A percentile compares a stretch with the other conserved stretches of the same genome.
Conservation (phyloP, 2,113 vertebrate genomes). For the Thamnaconus septentrionalis region DNA sequence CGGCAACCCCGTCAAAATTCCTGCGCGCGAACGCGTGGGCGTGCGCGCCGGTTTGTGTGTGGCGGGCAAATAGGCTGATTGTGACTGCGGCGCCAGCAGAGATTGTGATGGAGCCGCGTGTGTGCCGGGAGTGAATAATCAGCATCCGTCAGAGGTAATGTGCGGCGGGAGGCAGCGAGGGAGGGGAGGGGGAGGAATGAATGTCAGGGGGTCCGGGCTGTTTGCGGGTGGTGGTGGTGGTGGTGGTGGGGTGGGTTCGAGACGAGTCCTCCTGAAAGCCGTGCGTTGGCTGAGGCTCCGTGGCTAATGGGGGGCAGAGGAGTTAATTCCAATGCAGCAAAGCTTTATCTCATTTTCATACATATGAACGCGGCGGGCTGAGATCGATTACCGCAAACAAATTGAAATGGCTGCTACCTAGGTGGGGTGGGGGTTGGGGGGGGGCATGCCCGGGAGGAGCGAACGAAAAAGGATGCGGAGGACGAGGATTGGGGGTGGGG, state of each 20-base stretch:
- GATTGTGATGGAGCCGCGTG: conserved; percentile 52
- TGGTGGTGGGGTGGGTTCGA: not conserved
- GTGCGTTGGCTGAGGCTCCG: conserved; percentile 49
- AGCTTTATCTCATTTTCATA: conserved; percentile 76
- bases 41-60: conserved; percentile 8
- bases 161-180: conserved; percentile 15
- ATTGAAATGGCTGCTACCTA: conserved; percentile 66
- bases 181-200: conserved; percentile 2
- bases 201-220: conserved; percentile 27
- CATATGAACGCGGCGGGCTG: conserved; percentile 62
- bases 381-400: conserved; percentile 76
- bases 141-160: conserved; percentile 58
- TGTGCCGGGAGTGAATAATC: conserved; percentile 62
- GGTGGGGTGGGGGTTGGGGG: conserved; percentile 18
- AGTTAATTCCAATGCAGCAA: conserved; percentile 69
- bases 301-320: conserved; percentile 69
- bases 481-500: not conserved
- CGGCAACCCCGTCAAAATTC: too few relatives aligned
- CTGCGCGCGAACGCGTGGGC: not conserved
- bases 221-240: not conserved
- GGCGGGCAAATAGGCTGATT: conserved; percentile 38
- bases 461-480: conserved; percentile 20
- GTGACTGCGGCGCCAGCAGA: conserved; percentile 47
- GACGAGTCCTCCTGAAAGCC: conserved; percentile 44
- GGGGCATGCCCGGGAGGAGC: conserved; percentile 45